Evolutionary conservation across 2,113 vertebrate genomes (phyloP).

Genomic region (Gila orcuttii): DNA sequence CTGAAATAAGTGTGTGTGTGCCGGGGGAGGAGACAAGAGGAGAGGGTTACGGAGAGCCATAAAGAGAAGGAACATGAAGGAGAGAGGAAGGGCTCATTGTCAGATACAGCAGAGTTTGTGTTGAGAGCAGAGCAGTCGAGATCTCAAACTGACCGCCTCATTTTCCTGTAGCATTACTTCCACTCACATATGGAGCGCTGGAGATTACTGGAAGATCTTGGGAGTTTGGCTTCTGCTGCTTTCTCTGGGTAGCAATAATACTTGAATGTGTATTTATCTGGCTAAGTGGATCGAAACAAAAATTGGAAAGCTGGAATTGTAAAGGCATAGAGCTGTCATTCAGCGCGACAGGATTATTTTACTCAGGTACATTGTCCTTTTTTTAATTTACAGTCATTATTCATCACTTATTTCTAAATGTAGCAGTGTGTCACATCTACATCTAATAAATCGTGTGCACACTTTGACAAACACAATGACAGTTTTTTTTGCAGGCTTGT

Average conservation of each 20-base stretch:
- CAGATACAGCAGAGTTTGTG: conserved; percentile 20
- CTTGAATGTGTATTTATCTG: not conserved
- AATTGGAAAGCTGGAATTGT: not conserved
- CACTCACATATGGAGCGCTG: conserved; percentile 17
- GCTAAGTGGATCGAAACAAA: conserved; percentile 4
- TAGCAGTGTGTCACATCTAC: not conserved
- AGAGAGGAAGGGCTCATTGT: conserved; percentile 24
- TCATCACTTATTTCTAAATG: not conserved
- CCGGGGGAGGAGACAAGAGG: conserved; percentile 47
- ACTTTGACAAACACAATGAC: not conserved
- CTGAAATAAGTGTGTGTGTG: not conserved
- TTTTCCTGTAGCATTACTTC: conserved; percentile 17
- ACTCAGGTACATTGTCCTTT: not conserved
- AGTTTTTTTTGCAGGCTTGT: not conserved
- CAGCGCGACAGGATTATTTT: not conserved
- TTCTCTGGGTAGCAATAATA: not conserved
- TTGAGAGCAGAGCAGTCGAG: conserved; percentile 5
- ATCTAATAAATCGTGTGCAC: not conserved
- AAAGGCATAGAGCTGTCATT: conserved; percentile 1
- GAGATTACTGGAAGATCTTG: conserved; percentile 40
- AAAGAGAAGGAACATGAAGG: conserved; percentile 28
- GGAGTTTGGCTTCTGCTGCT: not conserved
- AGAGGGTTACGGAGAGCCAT: conserved; percentile 21
- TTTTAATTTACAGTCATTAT: not conserved
- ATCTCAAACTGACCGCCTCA: conserved; percentile 15